phyloP scores from a whole-genome alignment of 2,888 invertebrate genomes.

The Caenorhabditis panamensis region DNA sequence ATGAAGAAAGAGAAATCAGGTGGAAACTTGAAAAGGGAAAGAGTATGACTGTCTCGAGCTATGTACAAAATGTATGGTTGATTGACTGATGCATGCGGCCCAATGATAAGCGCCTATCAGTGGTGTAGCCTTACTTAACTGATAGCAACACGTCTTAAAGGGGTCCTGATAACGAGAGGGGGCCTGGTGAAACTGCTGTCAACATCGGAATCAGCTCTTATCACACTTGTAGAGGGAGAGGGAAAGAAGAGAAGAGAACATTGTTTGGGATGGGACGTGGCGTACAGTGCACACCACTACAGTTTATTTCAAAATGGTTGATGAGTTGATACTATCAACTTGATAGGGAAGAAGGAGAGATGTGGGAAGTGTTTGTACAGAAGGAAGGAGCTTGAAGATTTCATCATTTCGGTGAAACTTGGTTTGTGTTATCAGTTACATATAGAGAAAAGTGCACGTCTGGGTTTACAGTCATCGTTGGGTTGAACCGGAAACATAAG shows the following conservation, averaged over 20 bases:
- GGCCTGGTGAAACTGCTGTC: constrained; percentile 6
- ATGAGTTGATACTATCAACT: neutral
- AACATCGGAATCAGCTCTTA: constrained; percentile 17
- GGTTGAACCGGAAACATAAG: too few relatives aligned
- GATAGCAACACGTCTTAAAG: constrained; percentile 20
- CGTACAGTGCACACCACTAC: neutral
- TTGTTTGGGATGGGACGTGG: neutral
- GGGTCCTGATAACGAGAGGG: neutral
- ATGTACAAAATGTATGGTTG: constrained; percentile 41
- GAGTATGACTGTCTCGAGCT: constrained; percentile 9
- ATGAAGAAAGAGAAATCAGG: neutral
- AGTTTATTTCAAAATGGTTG: neutral
- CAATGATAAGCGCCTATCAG: constrained; percentile 44
- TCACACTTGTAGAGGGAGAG: constrained; percentile 2
- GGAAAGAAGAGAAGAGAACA: neutral
- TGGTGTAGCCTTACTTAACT: constrained; percentile 6
- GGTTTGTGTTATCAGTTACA: too few relatives aligned
- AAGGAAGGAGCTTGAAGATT: too few relatives aligned
- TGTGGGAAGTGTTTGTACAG: too few relatives aligned
- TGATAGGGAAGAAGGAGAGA: neutral
- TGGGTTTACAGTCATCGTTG: too few relatives aligned
- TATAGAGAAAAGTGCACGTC: too few relatives aligned
- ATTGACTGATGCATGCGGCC: constrained; percentile 40
- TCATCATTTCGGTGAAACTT: too few relatives aligned
- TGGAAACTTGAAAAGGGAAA: neutral